phyloP scores from a whole-genome alignment of 2,797 vertebrate species.

The Chlorospingus flavigularis region DNA sequence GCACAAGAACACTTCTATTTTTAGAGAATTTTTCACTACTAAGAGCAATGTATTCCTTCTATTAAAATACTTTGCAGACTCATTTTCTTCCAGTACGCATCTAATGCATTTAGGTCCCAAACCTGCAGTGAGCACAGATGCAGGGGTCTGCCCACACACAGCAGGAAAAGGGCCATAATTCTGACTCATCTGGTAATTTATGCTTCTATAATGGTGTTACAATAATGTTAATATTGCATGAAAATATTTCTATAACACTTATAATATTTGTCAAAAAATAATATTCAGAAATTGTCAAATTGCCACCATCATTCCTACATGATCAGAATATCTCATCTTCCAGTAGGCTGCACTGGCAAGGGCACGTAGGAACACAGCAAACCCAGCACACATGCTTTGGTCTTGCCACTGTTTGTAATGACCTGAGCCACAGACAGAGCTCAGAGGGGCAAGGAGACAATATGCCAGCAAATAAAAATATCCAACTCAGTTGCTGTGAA shows the following conservation, averaged over 20 bases:
- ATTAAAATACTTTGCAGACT: constrained; percentile 3
- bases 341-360: not conserved
- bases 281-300: constrained; percentile 43
- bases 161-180: constrained; percentile 66
- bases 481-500: not conserved
- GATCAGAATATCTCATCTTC: not conserved
- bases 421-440: not conserved
- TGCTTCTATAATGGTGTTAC: constrained; percentile 61
- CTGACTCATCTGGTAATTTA: constrained; percentile 70
- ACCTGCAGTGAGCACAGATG: constrained; percentile 64
- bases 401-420: not conserved
- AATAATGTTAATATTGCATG: constrained; percentile 67
- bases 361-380: not conserved
- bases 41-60: not conserved
- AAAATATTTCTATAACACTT: constrained; percentile 70
- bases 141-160: constrained; percentile 64
- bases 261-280: constrained; percentile 58
- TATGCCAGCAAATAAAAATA: not conserved
- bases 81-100: not conserved
- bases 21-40: not conserved
- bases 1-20: not conserved
- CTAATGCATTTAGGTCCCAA: constrained; percentile 52
- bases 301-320: constrained; percentile 31
- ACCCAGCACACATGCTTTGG: not conserved
- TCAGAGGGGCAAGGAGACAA: not conserved